phyloP scores from a whole-genome alignment of 1,140 invertebrate species.

The Tetramorium parvispinum region DNA sequence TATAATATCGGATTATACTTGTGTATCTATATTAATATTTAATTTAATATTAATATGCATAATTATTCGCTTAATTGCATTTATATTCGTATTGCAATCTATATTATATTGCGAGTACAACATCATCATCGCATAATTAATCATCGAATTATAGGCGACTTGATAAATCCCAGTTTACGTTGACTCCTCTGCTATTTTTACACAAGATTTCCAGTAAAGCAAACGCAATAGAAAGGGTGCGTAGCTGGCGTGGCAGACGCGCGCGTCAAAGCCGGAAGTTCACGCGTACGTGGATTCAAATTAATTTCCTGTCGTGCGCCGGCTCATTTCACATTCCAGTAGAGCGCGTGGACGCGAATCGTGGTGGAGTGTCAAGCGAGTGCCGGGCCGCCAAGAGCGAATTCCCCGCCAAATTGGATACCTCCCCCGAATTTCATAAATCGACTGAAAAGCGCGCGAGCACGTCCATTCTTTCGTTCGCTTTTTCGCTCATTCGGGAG shows the following conservation, averaged over 20 bases:
- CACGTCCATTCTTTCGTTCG: constrained; percentile 2
- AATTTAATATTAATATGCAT: constrained; percentile 25
- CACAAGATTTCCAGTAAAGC: constrained; percentile 15
- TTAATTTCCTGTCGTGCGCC: constrained; percentile 76
- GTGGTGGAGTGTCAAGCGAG: constrained; percentile 44
- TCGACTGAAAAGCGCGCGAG: constrained; percentile 39
- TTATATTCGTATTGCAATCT: background rate
- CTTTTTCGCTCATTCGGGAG: constrained; percentile 16
- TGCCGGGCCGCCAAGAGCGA: constrained; percentile 48
- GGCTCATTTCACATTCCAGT: constrained; percentile 78
- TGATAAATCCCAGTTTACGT: constrained; percentile 3
- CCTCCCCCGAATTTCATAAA: constrained; percentile 65
- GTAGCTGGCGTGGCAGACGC: background rate
- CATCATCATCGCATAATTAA: constrained; percentile 18
- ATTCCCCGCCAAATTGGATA: constrained; percentile 65
- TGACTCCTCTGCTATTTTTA: background rate
- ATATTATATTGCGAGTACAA: background rate
- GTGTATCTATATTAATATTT: constrained; percentile 19
- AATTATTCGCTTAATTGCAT: constrained; percentile 16
- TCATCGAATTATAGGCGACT: background rate
- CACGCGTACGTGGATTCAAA: constrained; percentile 70
- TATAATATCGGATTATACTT: constrained; percentile 2
- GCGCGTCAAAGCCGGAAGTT: constrained; percentile 68
- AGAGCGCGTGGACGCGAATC: constrained; percentile 37
- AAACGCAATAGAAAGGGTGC: constrained; percentile 7